Evolutionary conservation across 2,888 invertebrate genomes (phyloP).

Genomic region (Molorchus minor): DNA sequence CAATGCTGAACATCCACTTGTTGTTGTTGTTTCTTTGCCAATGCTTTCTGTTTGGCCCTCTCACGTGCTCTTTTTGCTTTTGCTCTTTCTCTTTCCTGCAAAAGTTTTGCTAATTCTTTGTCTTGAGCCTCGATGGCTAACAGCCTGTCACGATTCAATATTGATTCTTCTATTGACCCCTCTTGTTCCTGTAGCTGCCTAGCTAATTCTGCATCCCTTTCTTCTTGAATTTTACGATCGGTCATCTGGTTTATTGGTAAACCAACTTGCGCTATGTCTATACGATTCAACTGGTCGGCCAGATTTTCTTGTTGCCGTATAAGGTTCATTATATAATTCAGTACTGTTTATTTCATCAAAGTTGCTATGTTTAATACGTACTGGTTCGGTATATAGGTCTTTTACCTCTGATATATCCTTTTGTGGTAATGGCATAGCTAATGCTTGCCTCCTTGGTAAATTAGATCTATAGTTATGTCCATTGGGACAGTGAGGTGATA

Average conservation of each 20-base stretch:
- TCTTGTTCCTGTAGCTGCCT: conserved; percentile 80
- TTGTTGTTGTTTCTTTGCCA: conserved; percentile 64
- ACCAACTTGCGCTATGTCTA: conserved; percentile 62
- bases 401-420: conserved; percentile 28
- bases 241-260: conserved; percentile 65
- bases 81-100: conserved; percentile 78
- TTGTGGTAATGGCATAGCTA: conserved; percentile 58
- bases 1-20: conserved; percentile 40
- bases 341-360: conserved; percentile 40
- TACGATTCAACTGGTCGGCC: conserved; percentile 54
- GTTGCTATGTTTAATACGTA: conserved; percentile 32
- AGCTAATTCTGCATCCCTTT: conserved; percentile 80
- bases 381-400: conserved; percentile 52
- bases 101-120: conserved; percentile 77
- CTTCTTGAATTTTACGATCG: conserved; percentile 72
- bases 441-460: conserved; percentile 55
- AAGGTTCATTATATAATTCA: conserved; percentile 58
- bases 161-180: conserved; percentile 68
- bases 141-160: conserved; percentile 65
- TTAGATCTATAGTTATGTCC: conserved; percentile 52
- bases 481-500: conserved; percentile 52
- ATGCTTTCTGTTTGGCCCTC: conserved; percentile 71
- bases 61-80: conserved; percentile 76
- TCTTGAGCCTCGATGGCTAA: conserved; percentile 83
- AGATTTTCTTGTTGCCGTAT: conserved; percentile 43